Percentiles rank a stretch among this genome's conserved stretches.
Conservation (phyloP, 2,797 vertebrate genomes). For the Percopsis omiscomaycus region DNA sequence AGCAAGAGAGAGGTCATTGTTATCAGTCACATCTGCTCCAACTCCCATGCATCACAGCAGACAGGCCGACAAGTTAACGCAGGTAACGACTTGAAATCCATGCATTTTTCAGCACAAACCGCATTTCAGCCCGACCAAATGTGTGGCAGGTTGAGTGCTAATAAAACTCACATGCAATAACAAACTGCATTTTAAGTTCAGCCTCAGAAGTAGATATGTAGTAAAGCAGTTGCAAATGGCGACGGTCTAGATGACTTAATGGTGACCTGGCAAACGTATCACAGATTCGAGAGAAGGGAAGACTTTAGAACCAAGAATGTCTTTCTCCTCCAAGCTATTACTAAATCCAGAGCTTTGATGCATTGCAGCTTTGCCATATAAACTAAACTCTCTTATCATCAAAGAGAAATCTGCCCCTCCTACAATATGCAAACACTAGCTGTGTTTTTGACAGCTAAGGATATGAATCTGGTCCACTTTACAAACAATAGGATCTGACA, state of each 20-base stretch:
- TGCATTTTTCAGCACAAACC: slow-evolving; percentile 19
- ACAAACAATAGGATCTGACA: slow-evolving; percentile 15
- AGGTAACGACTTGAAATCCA: slow-evolving; percentile 53
- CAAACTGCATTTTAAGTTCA: neutral
- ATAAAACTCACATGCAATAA: neutral
- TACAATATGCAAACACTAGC: slow-evolving; percentile 2
- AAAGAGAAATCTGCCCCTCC: slow-evolving; percentile 3
- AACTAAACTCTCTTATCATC: slow-evolving; percentile 13
- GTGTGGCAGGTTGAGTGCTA: neutral
- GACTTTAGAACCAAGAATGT: neutral
- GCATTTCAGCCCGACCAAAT: neutral
- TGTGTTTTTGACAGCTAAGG: neutral
- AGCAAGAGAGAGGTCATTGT: slow-evolving; percentile 39
- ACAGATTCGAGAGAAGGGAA: slow-evolving; percentile 4
- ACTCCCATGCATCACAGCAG: slow-evolving; percentile 54
- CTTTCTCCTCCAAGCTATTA: slow-evolving; percentile 10
- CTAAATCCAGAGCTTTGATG: slow-evolving; percentile 4
- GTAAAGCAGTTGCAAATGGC: slow-evolving; percentile 1
- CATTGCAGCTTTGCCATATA: neutral
- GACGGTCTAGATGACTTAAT: neutral
- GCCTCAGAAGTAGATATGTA: neutral
- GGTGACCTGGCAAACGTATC: slow-evolving; percentile 2
- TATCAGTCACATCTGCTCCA: slow-evolving; percentile 69
- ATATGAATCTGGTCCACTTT: slow-evolving; percentile 18
- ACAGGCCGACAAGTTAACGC: slow-evolving; percentile 63